These are phyloP conservation scores for Megaceryle torquata DNA, from an alignment of 2,113 vertebrate genomes.

Conservation along the genomic window DNA sequence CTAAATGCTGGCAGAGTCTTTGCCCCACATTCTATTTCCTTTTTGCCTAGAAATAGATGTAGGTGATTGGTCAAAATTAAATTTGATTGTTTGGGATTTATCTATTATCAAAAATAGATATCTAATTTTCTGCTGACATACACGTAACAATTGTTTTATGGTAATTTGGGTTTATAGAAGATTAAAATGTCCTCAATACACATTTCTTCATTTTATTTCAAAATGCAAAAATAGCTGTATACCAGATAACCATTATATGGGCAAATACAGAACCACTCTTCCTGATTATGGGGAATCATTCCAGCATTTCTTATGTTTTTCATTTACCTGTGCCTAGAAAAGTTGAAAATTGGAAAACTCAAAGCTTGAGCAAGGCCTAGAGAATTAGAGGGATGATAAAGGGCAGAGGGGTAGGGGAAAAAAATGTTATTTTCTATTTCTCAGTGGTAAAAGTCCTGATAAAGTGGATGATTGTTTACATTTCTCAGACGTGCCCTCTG, in stretches of 20 bases:
- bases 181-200: neutral
- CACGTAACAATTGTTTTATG: neutral
- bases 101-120: neutral
- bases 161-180: neutral
- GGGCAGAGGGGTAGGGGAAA: neutral
- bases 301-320: neutral
- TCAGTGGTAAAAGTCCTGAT: constrained; percentile 13
- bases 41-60: neutral
- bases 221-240: neutral
- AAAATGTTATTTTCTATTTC: constrained; percentile 22
- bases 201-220: neutral
- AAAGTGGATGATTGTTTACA: constrained; percentile 22
- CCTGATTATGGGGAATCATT: neutral
- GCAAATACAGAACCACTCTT: neutral
- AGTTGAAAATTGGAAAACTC: neutral
- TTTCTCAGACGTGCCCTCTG: constrained; percentile 22
- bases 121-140: neutral
- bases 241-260: neutral
- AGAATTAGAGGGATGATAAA: neutral
- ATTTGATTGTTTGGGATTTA: neutral
- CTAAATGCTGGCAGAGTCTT: neutral
- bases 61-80: neutral
- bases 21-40: neutral
- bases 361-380: neutral
- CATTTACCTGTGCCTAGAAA: neutral